Evolutionary conservation across 2,888 invertebrate species (phyloP).

Genomic region (Lysandra bellargus): DNA sequence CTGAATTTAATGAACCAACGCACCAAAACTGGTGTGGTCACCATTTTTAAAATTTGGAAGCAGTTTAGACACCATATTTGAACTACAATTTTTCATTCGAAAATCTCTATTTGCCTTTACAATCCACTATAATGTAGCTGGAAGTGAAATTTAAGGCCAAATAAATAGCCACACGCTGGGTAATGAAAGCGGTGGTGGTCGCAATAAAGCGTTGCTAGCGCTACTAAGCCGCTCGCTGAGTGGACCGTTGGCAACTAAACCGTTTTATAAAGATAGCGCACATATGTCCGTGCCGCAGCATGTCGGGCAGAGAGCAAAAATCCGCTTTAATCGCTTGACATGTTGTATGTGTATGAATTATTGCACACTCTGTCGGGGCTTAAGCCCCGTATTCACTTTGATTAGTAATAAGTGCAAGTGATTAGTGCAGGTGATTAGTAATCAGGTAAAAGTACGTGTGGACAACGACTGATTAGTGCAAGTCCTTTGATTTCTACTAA

Average conservation of each 20-base stretch:
- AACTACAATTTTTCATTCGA: neutral
- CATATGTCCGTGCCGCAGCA: neutral
- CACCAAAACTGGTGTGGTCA: neutral
- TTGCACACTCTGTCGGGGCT: neutral
- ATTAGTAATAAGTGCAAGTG: too few species aligned
- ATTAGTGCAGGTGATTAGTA: too few species aligned
- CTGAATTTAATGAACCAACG: too few species aligned
- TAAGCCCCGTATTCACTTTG: too few species aligned
- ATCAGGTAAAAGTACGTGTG: too few species aligned
- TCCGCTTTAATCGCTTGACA: too few species aligned
- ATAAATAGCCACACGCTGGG: conserved; percentile 23
- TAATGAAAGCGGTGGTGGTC: neutral
- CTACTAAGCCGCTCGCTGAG: neutral
- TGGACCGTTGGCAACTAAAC: neutral
- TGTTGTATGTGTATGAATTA: neutral
- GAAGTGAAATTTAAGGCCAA: conserved; percentile 28
- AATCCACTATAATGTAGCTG: conserved; percentile 6
- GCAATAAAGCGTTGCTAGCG: conserved; percentile 18
- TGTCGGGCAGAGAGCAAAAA: too few species aligned
- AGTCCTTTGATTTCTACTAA: too few species aligned
- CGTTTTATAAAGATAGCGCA: neutral
- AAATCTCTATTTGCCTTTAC: conserved; percentile 19
- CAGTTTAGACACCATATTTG: neutral
- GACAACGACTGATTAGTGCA: too few species aligned
- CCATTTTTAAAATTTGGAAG: neutral